phyloP scores from a whole-genome alignment of 1,140 invertebrate species.

The Zaprionus camerounensis region DNA sequence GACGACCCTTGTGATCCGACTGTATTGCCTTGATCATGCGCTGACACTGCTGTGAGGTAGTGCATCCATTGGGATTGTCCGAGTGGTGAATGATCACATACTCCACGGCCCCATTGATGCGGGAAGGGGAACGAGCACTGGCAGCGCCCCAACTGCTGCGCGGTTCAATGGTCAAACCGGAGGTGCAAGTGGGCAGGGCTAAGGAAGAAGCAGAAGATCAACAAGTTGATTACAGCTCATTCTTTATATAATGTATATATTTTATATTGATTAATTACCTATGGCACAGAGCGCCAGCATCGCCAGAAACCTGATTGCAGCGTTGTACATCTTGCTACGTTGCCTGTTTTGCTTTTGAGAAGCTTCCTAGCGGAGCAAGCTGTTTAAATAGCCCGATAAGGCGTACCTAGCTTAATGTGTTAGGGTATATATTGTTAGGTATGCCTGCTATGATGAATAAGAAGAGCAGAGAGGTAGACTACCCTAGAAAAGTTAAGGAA shows the following conservation, averaged over 20 bases:
- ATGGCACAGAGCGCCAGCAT: slow-evolving; percentile 44
- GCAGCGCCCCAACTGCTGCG: slow-evolving; percentile 78
- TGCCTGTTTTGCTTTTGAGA: slow-evolving; percentile 25
- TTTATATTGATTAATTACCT: slow-evolving; percentile 58
- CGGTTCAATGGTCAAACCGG: slow-evolving; percentile 65
- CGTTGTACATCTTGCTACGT: slow-evolving; percentile 49
- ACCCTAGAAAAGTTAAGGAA: too few species aligned
- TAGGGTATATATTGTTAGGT: background rate
- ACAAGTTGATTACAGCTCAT: background rate
- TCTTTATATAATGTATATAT: background rate
- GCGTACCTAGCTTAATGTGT: background rate
- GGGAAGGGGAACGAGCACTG: slow-evolving; percentile 65
- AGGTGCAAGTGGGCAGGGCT: slow-evolving; percentile 39
- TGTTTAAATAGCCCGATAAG: slow-evolving; percentile 59
- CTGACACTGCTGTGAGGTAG: slow-evolving; percentile 84
- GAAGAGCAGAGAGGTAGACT: background rate
- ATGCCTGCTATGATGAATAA: background rate
- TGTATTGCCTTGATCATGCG: slow-evolving; percentile 87
- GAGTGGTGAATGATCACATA: slow-evolving; percentile 92
- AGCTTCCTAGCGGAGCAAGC: background rate
- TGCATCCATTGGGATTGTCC: slow-evolving; percentile 86
- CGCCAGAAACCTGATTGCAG: slow-evolving; percentile 47
- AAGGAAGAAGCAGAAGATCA: slow-evolving; percentile 5
- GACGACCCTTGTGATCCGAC: slow-evolving; percentile 86
- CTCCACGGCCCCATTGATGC: slow-evolving; percentile 85